Conservation (phyloP, 1,140 invertebrate species). For the Drosophila lowei region DNA sequence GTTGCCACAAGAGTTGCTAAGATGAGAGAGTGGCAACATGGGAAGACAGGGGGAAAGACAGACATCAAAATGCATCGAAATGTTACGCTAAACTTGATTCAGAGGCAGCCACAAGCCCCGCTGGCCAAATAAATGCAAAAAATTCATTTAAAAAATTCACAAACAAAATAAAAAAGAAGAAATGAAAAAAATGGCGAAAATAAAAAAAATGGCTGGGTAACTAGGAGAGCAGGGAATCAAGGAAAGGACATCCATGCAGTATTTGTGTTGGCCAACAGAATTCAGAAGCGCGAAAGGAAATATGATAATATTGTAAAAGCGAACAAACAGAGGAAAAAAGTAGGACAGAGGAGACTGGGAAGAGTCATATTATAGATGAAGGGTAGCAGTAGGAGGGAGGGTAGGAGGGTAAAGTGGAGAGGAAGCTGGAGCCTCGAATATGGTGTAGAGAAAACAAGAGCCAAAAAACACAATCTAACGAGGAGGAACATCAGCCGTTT, state of each 20-base stretch:
- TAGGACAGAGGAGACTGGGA: neutral
- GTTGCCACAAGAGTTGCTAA: neutral
- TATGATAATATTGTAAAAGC: slow-evolving; percentile 70
- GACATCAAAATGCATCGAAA: slow-evolving; percentile 73
- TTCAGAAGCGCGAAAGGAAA: slow-evolving; percentile 62
- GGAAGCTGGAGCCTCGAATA: too few relatives aligned
- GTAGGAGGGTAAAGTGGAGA: too few relatives aligned
- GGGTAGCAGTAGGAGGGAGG: too few relatives aligned
- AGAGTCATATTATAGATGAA: neutral
- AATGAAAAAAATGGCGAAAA: slow-evolving; percentile 13
- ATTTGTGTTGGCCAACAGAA: slow-evolving; percentile 49
- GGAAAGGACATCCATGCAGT: slow-evolving; percentile 20
- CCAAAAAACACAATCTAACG: too few relatives aligned
- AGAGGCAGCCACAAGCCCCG: slow-evolving; percentile 37
- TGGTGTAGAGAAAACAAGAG: too few relatives aligned
- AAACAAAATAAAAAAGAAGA: slow-evolving; percentile 36
- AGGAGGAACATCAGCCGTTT: too few relatives aligned
- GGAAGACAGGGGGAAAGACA: slow-evolving; percentile 14
- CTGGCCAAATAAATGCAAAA: slow-evolving; percentile 59
- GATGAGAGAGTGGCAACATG: neutral
- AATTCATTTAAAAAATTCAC: slow-evolving; percentile 46
- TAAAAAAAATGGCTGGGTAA: neutral
- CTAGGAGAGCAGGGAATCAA: neutral
- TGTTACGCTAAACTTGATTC: slow-evolving; percentile 75
- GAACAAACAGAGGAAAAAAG: slow-evolving; percentile 25